Conservation (phyloP, 2,113 vertebrate species). For the Agapornis roseicollis region DNA sequence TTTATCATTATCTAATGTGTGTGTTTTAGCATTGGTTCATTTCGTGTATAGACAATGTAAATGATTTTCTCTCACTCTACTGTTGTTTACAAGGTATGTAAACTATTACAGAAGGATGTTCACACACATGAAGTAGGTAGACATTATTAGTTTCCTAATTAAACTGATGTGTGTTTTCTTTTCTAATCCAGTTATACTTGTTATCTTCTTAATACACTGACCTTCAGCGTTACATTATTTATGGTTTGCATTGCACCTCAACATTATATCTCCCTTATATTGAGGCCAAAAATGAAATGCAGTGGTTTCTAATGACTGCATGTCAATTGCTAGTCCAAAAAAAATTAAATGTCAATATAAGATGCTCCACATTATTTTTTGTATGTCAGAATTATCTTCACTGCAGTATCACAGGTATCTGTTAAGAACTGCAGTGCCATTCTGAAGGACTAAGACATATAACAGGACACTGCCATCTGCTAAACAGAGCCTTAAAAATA, state of each 20-base stretch:
- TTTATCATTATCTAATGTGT: background rate
- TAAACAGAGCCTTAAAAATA: conserved; percentile 17
- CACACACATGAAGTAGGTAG: background rate
- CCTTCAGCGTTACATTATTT: background rate
- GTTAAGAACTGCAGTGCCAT: background rate
- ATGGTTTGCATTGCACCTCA: background rate
- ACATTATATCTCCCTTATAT: background rate
- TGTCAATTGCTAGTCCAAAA: background rate
- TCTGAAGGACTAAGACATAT: background rate
- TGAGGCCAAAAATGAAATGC: background rate
- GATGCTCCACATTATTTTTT: background rate
- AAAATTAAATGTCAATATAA: background rate
- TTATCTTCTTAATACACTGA: background rate
- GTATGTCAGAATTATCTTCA: background rate
- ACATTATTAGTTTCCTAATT: background rate
- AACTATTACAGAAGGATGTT: background rate
- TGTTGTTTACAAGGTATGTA: background rate
- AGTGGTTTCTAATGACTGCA: background rate
- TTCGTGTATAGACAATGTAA: background rate
- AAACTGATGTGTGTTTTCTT: background rate
- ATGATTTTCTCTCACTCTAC: background rate
- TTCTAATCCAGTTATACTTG: background rate
- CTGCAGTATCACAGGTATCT: background rate
- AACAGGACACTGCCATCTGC: background rate
- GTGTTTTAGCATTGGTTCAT: background rate